Conservation (phyloP, 2,888 invertebrate genomes). For the Acrobasis consociella region DNA sequence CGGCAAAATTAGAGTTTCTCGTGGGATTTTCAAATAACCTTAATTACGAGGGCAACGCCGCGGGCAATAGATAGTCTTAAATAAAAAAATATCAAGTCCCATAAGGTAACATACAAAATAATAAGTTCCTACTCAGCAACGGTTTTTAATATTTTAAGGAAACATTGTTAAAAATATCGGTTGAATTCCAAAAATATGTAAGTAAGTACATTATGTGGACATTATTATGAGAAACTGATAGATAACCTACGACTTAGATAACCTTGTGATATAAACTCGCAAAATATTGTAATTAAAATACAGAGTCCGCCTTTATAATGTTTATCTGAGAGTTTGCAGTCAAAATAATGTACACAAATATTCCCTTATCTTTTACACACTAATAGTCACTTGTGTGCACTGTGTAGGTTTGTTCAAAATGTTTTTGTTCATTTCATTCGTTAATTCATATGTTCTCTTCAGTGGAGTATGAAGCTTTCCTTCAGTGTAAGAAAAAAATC, state of each 20-base stretch:
- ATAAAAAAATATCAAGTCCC: no score
- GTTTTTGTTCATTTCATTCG: no score
- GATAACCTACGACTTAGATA: not conserved
- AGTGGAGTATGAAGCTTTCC: no score
- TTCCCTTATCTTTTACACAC: no score
- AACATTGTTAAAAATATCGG: not conserved
- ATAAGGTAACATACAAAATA: not conserved
- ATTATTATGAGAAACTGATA: not conserved
- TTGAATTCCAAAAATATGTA: not conserved
- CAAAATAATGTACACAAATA: not conserved
- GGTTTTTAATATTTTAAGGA: not conserved
- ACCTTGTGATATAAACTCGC: not conserved
- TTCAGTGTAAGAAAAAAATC: no score
- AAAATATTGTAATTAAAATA: conserved; percentile 3
- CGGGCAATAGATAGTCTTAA: no score
- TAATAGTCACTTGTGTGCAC: no score
- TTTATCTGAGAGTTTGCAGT: not conserved
- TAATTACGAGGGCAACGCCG: no score
- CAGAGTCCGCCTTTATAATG: not conserved
- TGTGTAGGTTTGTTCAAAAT: no score
- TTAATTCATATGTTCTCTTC: no score
- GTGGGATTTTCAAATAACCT: no score
- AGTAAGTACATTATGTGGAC: not conserved
- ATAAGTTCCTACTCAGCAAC: not conserved
- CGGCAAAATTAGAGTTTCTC: no score